phyloP scores from a whole-genome alignment of 2,113 vertebrate species.

The Pseudolaguvia tuberculata region DNA sequence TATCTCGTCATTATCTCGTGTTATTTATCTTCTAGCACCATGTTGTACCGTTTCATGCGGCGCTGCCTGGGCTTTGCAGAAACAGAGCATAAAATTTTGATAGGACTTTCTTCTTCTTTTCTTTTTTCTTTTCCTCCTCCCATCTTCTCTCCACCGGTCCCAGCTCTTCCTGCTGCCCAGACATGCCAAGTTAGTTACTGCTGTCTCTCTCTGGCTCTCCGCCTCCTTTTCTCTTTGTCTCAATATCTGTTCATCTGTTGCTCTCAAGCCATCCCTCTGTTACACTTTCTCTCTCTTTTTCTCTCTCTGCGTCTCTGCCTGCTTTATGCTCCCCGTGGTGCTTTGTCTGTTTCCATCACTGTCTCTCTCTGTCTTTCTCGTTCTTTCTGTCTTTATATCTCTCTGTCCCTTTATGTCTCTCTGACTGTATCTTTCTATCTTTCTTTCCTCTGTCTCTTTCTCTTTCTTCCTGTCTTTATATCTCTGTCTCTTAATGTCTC shows the following conservation, averaged over 20 bases:
- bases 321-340: too few species aligned
- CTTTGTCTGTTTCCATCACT: too few species aligned
- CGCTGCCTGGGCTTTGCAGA: neutral
- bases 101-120: conserved; percentile 53
- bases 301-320: neutral
- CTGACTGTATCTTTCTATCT: conserved; percentile 19
- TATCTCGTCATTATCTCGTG: too few species aligned
- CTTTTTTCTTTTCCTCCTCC: conserved; percentile 55
- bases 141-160: conserved; percentile 81
- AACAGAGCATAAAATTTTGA: neutral
- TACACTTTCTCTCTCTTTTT: neutral
- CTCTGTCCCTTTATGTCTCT: conserved; percentile 38
- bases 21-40: too few species aligned
- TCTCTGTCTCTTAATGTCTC: conserved; percentile 38
- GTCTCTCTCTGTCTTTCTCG: conserved; percentile 57
- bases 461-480: conserved; percentile 14
- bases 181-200: conserved; percentile 90
- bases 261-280: conserved; percentile 24
- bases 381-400: neutral
- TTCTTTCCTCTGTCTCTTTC: neutral
- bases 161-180: conserved; percentile 88
- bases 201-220: conserved; percentile 36
- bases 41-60: too few species aligned
- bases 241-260: too few species aligned
- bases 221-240: too few species aligned